phyloP scores from a whole-genome alignment of 1,140 invertebrate species.

The Papilio xuthus region DNA sequence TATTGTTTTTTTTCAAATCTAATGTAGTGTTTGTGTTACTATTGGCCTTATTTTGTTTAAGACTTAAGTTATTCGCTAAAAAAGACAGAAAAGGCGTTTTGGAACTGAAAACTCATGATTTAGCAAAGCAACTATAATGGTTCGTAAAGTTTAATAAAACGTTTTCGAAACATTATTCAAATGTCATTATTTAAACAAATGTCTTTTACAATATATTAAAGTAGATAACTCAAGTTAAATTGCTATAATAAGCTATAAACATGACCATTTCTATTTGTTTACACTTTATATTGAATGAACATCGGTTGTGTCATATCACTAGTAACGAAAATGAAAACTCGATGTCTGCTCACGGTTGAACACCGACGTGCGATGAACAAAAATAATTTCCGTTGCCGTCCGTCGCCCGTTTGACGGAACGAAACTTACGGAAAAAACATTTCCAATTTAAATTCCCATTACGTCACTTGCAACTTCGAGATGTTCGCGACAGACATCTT shows the following conservation, averaged over 20 bases:
- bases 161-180: not conserved
- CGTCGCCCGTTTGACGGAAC: conserved; percentile 36
- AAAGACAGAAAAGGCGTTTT: not conserved
- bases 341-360: conserved; percentile 26
- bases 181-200: not conserved
- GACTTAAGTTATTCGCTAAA: not conserved
- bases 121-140: not conserved
- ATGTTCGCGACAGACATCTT: conserved; percentile 4
- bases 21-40: not conserved
- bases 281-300: not conserved
- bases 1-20: not conserved
- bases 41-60: not conserved
- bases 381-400: conserved; percentile 54
- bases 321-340: conserved; percentile 36
- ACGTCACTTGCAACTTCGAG: conserved; percentile 6
- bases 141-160: not conserved
- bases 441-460: conserved; percentile 37
- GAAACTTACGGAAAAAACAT: conserved; percentile 35
- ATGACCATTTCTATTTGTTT: not conserved
- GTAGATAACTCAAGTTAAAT: not conserved
- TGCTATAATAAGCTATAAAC: not conserved
- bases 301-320: conserved; percentile 6
- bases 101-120: not conserved
- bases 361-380: conserved; percentile 41
- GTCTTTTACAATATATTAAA: not conserved